Base-by-base conservation (phyloP, 64 coral and sea anemone genomes). In the Platygyra sinensis region DNA sequence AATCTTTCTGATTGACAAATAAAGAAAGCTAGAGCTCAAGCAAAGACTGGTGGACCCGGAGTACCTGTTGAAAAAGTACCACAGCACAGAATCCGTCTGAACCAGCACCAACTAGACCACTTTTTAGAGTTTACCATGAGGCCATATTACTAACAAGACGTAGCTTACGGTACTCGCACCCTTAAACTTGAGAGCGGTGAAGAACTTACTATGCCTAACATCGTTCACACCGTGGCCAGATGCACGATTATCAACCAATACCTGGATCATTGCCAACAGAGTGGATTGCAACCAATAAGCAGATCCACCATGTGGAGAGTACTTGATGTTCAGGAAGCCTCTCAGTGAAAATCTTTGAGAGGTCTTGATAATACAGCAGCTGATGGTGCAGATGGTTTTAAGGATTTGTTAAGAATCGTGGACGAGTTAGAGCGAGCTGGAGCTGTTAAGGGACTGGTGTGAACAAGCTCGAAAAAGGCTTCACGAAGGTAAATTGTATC, bases 241-340 rank as follows among this genome's bases (percentile, higher is more conserved):
- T 75, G 80, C 42, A 86, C n/a, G 12, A 83, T 91, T 22, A 91
- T 91, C 28, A 76, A 86, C 49, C 90, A 92, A 69, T 86, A 92
- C 62, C 74, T 92, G 19, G 39, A 91, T 33, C 29, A 78, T n/a
- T 86, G 82, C 77, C 3, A 69, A 20, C 74, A 92, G 67, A 91
- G 32, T 33, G 78, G 24, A 62, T 91, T 91, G 73, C 15, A 76
- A 67, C 80, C 89, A 13, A 42, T 91, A 73, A 91, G 80, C 39
- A 60, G 73, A 27, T 91, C 89, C 55, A 36, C 89, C 33, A 86
- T 86, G 89, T 85, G 89, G 89, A 74, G 72, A 64, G 31, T 77
- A 1, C 86, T 77, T 59, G 73, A 77, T 5, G 72, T 77, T 64
- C 73, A 88, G 64, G 72, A 77, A 88, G 73, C 86, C 30, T 88